Base-by-base conservation (phyloP, 2,888 invertebrate genomes). In the Eugnorisma glareosa region DNA sequence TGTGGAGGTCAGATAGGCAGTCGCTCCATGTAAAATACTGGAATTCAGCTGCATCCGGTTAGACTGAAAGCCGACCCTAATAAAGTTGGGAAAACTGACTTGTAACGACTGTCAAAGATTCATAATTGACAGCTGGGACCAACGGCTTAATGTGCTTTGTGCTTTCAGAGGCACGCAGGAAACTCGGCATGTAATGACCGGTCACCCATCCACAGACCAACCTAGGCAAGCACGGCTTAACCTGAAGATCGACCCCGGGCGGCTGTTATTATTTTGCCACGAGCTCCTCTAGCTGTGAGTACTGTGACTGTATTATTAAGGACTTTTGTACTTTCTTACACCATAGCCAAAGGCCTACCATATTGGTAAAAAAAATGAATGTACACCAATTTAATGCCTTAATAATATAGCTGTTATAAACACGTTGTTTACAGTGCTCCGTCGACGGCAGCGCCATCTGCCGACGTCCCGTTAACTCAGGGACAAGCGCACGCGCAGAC, bases 381-480 rank as follows among this genome's bases (percentile, higher is more conserved):
- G 57, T 77, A 68, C 63, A 73, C n/a, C 77, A 77, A 75, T 83
- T 86, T 85, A 73, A 78, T 82, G 69, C 66, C 74, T 70, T 83
- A 86, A 86, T 85, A 83, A 83, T 81, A 67, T 84, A 84, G 73
- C 71, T 84, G 81, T 85, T 77, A 84, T 67, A 81, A 77, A 86
- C 84, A 77, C 77, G 86, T 76, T 75, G 73, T 82, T 88, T 82
- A 82, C 88, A 83, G 75, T 79, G 73, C 77, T 64, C 0, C 59
- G 45, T 69, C 73, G 75, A 83, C 57, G 37, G 43, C 70, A 40
- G 54, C 71, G 85, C 86, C 88, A 89, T 89, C 88, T 89, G 88
- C 88, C 79, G 77, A 59, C 69, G 77, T 91, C 88, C 91, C 91
- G 91, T 91, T 91, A 92, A 85, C 81, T 90, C 90, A 88, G 88